phyloP scores from a whole-genome alignment of 2,888 invertebrate species.

The Synergus umbraculus region DNA sequence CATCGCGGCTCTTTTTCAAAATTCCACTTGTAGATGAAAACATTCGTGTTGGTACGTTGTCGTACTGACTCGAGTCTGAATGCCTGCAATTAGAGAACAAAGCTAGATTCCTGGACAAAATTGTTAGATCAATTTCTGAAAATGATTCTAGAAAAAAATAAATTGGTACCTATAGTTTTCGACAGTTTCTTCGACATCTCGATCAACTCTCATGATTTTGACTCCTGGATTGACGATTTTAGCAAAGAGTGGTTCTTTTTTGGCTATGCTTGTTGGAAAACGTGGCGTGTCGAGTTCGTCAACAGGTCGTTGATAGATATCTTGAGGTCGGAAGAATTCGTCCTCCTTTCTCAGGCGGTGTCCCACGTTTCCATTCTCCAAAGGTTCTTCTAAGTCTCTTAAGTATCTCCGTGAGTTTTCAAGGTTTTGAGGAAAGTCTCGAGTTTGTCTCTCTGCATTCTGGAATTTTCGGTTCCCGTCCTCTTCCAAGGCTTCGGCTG shows the following conservation, averaged over 20 bases:
- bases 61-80: constrained; percentile 75
- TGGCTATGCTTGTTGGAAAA: constrained; percentile 67
- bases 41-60: constrained; percentile 74
- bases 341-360: constrained; percentile 51
- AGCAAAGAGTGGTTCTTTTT: constrained; percentile 65
- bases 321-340: constrained; percentile 66
- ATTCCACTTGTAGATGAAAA: constrained; percentile 65
- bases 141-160: neutral
- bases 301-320: constrained; percentile 70
- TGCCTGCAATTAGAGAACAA: constrained; percentile 59
- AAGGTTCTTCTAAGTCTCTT: constrained; percentile 44
- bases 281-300: constrained; percentile 74
- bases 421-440: constrained; percentile 68
- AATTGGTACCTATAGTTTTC: constrained; percentile 67
- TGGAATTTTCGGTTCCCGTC: constrained; percentile 52
- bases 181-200: constrained; percentile 67
- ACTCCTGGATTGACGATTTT: constrained; percentile 73
- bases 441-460: constrained; percentile 64
- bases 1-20: constrained; percentile 70
- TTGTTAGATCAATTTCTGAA: neutral
- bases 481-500: constrained; percentile 41
- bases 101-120: neutral
- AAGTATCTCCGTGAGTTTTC: constrained; percentile 59
- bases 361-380: constrained; percentile 35
- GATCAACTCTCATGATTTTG: constrained; percentile 74